Conservation (phyloP, 2,888 invertebrate genomes). For the Cremastinae sp. region DNA sequence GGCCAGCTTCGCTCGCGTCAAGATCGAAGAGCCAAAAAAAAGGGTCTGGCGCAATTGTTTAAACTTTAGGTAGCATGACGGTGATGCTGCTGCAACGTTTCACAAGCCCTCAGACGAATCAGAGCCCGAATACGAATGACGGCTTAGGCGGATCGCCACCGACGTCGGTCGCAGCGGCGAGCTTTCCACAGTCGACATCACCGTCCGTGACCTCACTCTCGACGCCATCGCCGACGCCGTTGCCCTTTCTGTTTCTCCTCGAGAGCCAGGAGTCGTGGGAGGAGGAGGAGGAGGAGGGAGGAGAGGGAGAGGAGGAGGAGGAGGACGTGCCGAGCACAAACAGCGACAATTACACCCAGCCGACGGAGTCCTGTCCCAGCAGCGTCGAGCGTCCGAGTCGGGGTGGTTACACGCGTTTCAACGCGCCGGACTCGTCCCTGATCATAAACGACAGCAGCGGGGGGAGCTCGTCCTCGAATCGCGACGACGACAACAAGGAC, state of each 20-base stretch:
- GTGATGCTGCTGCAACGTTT: constrained; percentile 81
- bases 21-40: constrained; percentile 16
- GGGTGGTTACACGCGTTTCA: constrained; percentile 40
- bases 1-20: not conserved
- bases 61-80: constrained; percentile 78
- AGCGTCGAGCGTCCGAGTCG: constrained; percentile 45
- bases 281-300: constrained; percentile 41
- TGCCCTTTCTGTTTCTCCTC: constrained; percentile 75
- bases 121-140: constrained; percentile 75
- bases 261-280: constrained; percentile 70
- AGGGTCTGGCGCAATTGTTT: constrained; percentile 28
- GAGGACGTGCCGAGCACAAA: constrained; percentile 31
- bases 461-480: not conserved
- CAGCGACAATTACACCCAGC: constrained; percentile 35
- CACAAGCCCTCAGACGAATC: constrained; percentile 79
- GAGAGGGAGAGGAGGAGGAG: constrained; percentile 18
- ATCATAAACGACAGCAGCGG: constrained; percentile 37
- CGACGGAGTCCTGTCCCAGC: constrained; percentile 22
- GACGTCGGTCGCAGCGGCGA: constrained; percentile 32
- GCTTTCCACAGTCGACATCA: constrained; percentile 31
- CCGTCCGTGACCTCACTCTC: constrained; percentile 55
- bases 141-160: constrained; percentile 58
- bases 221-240: constrained; percentile 60
- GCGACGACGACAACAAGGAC: constrained; percentile 4
- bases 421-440: constrained; percentile 17